Base-by-base conservation (phyloP, 2,797 vertebrate genomes). In the Periparus ater region DNA sequence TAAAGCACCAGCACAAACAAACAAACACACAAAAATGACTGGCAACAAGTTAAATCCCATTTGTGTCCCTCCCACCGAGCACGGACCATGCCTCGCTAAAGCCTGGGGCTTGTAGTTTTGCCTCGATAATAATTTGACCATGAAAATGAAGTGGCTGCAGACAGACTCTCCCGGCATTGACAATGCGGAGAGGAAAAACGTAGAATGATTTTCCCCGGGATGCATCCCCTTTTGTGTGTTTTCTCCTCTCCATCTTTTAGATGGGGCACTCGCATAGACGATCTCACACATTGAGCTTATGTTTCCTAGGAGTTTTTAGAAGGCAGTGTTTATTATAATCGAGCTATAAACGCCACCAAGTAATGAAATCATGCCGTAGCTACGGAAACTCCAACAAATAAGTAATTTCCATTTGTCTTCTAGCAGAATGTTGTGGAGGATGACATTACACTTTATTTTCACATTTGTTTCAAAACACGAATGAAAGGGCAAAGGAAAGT, bases 1-100 rank as follows among this genome's bases (percentile, higher is more conserved):
- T 93, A 92, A 93, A 96, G 91, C 88, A 95, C 65, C 76, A 95
- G 91, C 86, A 88, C 84, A 96, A 93, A 95, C 93, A 96, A 91
- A 93, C 88, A 95, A 92, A 90, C 88, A 96, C 70, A 93, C 68
- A 89, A 95, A 96, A 92, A 92, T 66, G 81, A 87, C 95, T 95
- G 94, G 89, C 88, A 95, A 89, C 93, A 95, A 96, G 93, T 96
- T 95, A 93, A 92, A 94, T 91, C 81, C 83, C 78, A 82, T 83
- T 96, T 91, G 87, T 63, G 89, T 95, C 92, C 95, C 96, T 96
- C 96, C 96, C 95, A 96, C 90, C 60, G 54, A 90, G 87, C 48
- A n/a, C 36, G 95, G 95, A 91, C 82, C 36, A 38, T 93, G 88
- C 55, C 62, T 95, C 44, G 34, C 71, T 82, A 78, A 65, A 95